phyloP scores from a whole-genome alignment of 2,113 vertebrate species.

The Opisthocomus hoazin region DNA sequence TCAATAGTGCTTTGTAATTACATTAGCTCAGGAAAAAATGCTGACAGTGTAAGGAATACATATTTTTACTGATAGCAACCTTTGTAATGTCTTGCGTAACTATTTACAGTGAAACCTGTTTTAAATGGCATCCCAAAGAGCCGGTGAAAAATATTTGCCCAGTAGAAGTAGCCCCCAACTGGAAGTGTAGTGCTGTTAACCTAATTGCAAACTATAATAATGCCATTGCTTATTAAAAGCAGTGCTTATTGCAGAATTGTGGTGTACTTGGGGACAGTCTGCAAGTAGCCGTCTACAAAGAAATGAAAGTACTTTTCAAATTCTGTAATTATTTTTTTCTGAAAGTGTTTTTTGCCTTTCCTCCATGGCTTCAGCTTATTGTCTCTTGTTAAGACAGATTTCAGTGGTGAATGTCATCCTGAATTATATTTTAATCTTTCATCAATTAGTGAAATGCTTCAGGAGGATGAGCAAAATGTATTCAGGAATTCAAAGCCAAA shows the following conservation, averaged over 20 bases:
- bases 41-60: not conserved
- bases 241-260: not conserved
- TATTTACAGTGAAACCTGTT: conserved; percentile 13
- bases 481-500: conserved; percentile 7
- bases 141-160: not conserved
- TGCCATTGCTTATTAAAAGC: not conserved
- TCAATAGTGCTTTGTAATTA: conserved; percentile 19
- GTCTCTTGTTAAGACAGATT: conserved; percentile 34
- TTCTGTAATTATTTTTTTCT: not conserved
- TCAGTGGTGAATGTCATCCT: conserved; percentile 34
- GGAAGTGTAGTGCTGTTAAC: not conserved
- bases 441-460: conserved; percentile 37
- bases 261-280: not conserved
- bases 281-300: not conserved
- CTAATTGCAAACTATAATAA: not conserved
- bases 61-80: conserved; percentile 2
- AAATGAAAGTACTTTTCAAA: not conserved
- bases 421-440: conserved; percentile 54
- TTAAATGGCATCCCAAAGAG: not conserved
- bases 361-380: not conserved
- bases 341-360: not conserved
- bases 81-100: not conserved
- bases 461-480: conserved; percentile 28
- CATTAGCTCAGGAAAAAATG: not conserved
- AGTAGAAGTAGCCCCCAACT: not conserved